Evolutionary conservation across 2,113 vertebrate genomes (phyloP).

Genomic region (Hepsetus odoe): DNA sequence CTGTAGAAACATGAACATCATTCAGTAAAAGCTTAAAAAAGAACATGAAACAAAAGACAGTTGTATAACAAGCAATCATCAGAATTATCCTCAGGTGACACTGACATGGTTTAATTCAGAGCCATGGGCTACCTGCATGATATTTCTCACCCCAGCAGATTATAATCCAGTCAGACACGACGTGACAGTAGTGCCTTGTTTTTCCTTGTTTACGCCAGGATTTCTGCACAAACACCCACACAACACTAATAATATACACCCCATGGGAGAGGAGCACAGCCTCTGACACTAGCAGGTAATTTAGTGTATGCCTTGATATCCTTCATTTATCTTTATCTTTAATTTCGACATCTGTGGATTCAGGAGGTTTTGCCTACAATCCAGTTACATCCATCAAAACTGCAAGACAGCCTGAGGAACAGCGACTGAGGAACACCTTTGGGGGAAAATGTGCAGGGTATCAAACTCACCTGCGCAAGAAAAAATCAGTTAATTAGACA

Average conservation of each 20-base stretch:
- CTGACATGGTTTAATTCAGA: constrained; percentile 15
- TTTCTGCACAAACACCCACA: constrained; percentile 48
- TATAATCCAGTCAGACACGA: constrained; percentile 46
- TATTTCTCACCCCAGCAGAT: constrained; percentile 40
- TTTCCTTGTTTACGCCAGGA: constrained; percentile 35
- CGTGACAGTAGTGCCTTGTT: constrained; percentile 27
- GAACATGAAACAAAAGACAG: not conserved
- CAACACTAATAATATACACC: constrained; percentile 51
- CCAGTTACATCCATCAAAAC: constrained; percentile 40
- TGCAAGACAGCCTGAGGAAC: constrained; percentile 15
- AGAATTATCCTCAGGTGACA: constrained; percentile 14
- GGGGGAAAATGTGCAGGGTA: constrained; percentile 11
- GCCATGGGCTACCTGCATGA: constrained; percentile 3
- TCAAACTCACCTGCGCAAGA: not conserved
- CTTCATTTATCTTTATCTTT: constrained; percentile 23
- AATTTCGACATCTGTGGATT: not conserved
- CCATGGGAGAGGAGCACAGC: constrained; percentile 21
- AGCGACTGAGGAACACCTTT: constrained; percentile 17
- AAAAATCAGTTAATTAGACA: constrained; percentile 20
- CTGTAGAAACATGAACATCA: not conserved
- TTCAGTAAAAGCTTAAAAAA: not conserved
- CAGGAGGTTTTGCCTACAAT: constrained; percentile 18
- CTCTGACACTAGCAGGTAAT: constrained; percentile 46
- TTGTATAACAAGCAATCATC: not conserved
- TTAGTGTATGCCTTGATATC: constrained; percentile 7